Evolutionary conservation across 2,797 vertebrate genomes (phyloP).

Genomic region (Epinephelus malabaricus): DNA sequence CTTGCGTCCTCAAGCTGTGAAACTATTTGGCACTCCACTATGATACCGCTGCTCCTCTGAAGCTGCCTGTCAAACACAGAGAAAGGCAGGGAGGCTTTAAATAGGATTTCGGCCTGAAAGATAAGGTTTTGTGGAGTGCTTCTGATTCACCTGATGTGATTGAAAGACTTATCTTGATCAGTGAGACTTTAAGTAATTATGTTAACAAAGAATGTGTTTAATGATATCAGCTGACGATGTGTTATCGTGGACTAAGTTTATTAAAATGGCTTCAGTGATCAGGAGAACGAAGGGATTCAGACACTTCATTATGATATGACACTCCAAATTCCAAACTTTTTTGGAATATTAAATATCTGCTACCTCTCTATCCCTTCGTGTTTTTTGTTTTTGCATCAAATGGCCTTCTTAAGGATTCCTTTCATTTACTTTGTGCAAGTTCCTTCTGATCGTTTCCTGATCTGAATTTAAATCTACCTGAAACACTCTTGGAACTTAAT

Average conservation of each 20-base stretch:
- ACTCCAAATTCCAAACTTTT: not conserved
- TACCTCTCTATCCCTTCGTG: not conserved
- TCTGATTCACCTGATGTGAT: conserved; percentile 17
- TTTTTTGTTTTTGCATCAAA: no score
- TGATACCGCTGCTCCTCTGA: conserved; percentile 17
- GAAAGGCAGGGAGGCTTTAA: not conserved
- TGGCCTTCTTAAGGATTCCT: no score
- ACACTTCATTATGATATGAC: not conserved
- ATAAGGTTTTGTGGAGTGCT: not conserved
- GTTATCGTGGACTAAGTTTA: not conserved
- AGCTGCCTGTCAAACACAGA: conserved; percentile 13
- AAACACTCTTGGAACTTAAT: no score
- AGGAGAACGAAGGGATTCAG: not conserved
- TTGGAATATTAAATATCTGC: not conserved
- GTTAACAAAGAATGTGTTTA: conserved; percentile 11
- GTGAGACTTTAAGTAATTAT: conserved; percentile 27
- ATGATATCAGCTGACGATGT: conserved; percentile 19
- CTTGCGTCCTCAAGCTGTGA: conserved; percentile 36
- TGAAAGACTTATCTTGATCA: conserved; percentile 11
- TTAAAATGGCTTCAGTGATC: conserved; percentile 18
- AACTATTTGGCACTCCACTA: conserved; percentile 38
- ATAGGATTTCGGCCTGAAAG: not conserved
- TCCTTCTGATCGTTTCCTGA: no score
- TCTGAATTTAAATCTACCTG: no score
- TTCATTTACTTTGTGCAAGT: no score